Conservation (phyloP, 2,797 vertebrate genomes). For the Ciconia nigra region DNA sequence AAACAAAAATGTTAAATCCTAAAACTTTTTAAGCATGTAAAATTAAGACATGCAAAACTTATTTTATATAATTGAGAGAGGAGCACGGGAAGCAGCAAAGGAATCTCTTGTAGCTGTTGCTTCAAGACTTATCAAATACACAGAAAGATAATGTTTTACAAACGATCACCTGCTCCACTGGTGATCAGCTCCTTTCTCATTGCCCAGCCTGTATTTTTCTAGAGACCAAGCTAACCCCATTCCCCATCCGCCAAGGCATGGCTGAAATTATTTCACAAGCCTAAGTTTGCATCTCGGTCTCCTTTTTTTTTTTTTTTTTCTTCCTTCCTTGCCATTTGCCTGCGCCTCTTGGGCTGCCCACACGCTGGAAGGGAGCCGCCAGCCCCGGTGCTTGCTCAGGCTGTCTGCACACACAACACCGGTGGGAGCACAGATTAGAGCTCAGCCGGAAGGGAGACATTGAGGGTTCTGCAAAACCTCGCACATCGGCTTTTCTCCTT, state of each 20-base stretch:
- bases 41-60: not conserved
- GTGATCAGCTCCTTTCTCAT: not conserved
- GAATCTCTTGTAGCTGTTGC: not conserved
- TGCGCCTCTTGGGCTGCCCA: slow-evolving; percentile 25
- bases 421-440: slow-evolving; percentile 34
- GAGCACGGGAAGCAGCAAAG: not conserved
- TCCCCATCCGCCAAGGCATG: not conserved
- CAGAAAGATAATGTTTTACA: not conserved
- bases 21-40: not conserved
- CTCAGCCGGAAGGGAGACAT: slow-evolving; percentile 49
- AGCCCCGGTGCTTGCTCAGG: slow-evolving; percentile 13
- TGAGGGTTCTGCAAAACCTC: slow-evolving; percentile 53
- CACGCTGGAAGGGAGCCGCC: slow-evolving; percentile 17
- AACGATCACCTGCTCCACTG: not conserved
- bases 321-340: not conserved
- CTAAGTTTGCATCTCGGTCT: not conserved
- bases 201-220: not conserved
- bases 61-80: not conserved
- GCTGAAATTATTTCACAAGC: not conserved
- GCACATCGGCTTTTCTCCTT: slow-evolving; percentile 26
- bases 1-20: slow-evolving; percentile 2
- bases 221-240: not conserved
- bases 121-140: not conserved
- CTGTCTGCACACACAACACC: slow-evolving; percentile 22
- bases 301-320: not conserved